Percentiles rank a stretch among this genome's conserved stretches.
phyloP scores from a whole-genome alignment of 2,797 vertebrate species.

The Pipistrellus nathusii region DNA sequence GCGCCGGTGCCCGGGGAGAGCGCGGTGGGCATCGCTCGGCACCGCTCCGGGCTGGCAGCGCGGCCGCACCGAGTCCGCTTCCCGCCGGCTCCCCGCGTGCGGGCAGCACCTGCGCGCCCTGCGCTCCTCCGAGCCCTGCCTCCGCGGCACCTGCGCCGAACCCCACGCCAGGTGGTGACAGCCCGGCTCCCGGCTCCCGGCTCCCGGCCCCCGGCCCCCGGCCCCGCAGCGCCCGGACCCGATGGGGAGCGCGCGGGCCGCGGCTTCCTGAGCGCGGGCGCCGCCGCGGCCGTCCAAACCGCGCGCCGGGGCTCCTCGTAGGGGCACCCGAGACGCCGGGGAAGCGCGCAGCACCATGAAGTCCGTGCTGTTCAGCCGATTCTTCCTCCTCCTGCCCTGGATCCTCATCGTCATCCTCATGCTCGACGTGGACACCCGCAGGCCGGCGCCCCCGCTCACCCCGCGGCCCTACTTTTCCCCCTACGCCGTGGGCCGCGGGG shows the following conservation, averaged over 20 bases:
- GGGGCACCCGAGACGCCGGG: background rate
- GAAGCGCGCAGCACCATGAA: conserved; percentile 90
- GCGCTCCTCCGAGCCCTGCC: background rate
- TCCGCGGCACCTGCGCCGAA: background rate
- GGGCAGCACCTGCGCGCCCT: background rate
- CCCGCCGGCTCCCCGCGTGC: conserved; percentile 12
- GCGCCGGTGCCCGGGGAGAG: background rate
- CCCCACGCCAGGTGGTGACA: background rate
- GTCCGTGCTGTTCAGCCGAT: conserved; percentile 93
- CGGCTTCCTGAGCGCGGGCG: conserved; percentile 51
- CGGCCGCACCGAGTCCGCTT: conserved; percentile 36
- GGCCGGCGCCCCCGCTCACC: conserved; percentile 85
- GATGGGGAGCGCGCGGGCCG: conserved; percentile 56
- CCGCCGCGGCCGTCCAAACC: conserved; percentile 62
- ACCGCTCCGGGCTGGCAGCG: conserved; percentile 54
- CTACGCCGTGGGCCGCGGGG: conserved; percentile 50
- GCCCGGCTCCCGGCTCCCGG: background rate
- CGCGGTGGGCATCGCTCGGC: background rate
- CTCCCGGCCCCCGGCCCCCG: background rate
- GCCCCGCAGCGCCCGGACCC: background rate
- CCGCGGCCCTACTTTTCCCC: conserved; percentile 80
- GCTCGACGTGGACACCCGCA: conserved; percentile 94
- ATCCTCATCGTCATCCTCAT: conserved; percentile 96
- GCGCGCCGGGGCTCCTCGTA: background rate
- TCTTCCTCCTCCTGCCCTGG: conserved; percentile 96